Base-by-base conservation (phyloP, 2,888 invertebrate species). In the Teleogryllus oceanicus region DNA sequence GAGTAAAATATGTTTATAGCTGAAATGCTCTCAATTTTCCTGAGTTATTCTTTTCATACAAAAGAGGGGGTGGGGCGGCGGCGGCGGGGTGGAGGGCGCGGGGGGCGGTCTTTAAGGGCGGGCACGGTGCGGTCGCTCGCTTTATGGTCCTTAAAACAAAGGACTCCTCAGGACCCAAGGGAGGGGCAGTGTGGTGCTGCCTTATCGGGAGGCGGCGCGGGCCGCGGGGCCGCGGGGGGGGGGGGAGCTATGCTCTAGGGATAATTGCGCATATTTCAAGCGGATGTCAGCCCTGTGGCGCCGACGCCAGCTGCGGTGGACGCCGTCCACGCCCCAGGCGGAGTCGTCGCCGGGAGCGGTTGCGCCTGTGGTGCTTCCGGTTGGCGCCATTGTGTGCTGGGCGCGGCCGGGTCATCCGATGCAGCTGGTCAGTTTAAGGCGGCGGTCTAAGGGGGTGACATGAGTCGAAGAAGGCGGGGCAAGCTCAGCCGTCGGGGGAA, bases 1-100 rank as follows among this genome's bases (percentile, higher is more conserved):
- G 62, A 13, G 62, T 62, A 62, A 62, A 62, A 62, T 62, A 62
- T 62, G 62, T 62, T 62, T 62, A 62, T 62, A n/a, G 62, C 62
- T 13, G 62, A 62, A 62, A 62, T 62, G 62, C 62, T 62, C n/a
- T 62, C 62, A 62, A 62, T 18, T 62, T 62, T n/a, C 62, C 62
- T 62, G 62, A 62, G 62, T 62, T 62, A 62, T 62, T 62, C 62
- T 62, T 62, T 62, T 13, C 16, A 62, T 62, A 62, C 62, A 62
- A 62, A 62, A 62, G 62, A 62, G 13, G 1, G 62, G n/a, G 62
- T 16, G 62, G 62, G 62, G n/a, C 13, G 62, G 62, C 13, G 13
- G 62, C 0, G 62, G 62, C 0, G 62, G 62, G 11, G 62, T 62
- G 62, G n/a, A 62, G 13, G n/a, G n/a, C n/a, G 62, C n/a, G 16